Evolutionary conservation across 2,113 vertebrate genomes (phyloP), one percentile per base, ranked within the genome.

Genomic region (Dipodomys spectabilis): DNA sequence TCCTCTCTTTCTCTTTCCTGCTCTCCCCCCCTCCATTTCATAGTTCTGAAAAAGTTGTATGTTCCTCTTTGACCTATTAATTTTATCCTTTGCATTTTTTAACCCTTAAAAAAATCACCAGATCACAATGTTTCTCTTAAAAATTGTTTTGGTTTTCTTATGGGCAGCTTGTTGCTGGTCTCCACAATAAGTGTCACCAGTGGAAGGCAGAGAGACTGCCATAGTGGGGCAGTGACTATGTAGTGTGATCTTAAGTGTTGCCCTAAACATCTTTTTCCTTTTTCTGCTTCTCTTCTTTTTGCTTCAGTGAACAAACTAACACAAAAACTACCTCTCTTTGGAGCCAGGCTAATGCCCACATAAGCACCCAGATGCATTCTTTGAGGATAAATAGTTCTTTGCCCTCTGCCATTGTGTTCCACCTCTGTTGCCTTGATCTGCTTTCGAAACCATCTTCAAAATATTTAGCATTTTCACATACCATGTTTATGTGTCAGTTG

Each of bases 21-120:
- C 94, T 96, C 96, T 97, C 22, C 73, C 72, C 86, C 93, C 93
- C 53, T 95, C 96, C 53, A 94, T 97, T 67, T 92, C 95, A 81
- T 97, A 96, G 69, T 97, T 97, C 97, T 96, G 96, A 98, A 97
- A 95, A 98, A 98, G 97, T 98, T 95, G 97, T 98, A 97, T 96
- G 96, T 97, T 97, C 93, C 96, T 97, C 95, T 97, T 79, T 97
- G 96, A 98, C 98, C 96, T 97, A 97, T 98, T 97, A 97, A 97
- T 97, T 98, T 97, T 96, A 96, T 97, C 97, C 97, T 92, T 92
- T 94, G 95, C 97, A 96, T 97, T 98, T 98, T 95, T 93, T 18
- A 57, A 39, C 53, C 86, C 95, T 95, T 97, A 97, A 73, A 95
- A 90, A 96, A 96, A 95, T 12, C 22, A 6, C 60, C n/a, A 35